These are phyloP conservation scores for Lordiphosa fenestrarum DNA, from an alignment of 2,888 invertebrate species.

Conservation along the genomic window DNA sequence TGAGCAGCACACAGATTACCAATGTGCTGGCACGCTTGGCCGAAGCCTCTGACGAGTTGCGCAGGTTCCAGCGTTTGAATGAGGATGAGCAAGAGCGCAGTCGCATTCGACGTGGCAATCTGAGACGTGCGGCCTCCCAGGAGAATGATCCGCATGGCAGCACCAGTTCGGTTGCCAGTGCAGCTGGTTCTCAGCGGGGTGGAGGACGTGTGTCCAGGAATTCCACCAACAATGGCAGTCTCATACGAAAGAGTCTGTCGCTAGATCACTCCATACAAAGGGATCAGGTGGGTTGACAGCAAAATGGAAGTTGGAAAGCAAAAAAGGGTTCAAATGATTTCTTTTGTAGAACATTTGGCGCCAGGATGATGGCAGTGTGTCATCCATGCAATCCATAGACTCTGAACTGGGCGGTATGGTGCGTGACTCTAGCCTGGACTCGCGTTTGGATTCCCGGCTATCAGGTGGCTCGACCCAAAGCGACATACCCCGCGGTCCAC, in stretches of 20 bases:
- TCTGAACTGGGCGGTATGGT: constrained; percentile 85
- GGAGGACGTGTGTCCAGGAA: constrained; percentile 74
- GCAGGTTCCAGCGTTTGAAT: constrained; percentile 81
- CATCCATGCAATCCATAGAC: constrained; percentile 90
- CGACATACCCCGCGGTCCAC: constrained; percentile 86
- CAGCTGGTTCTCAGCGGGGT: constrained; percentile 76
- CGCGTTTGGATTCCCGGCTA: constrained; percentile 87
- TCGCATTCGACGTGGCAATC: constrained; percentile 79
- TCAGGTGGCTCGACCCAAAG: constrained; percentile 93
- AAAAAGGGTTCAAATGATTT: neutral
- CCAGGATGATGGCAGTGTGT: constrained; percentile 90
- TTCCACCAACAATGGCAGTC: constrained; percentile 81
- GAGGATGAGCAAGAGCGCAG: constrained; percentile 82
- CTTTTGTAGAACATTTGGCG: constrained; percentile 87
- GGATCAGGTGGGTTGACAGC: constrained; percentile 77
- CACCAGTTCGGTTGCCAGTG: constrained; percentile 75
- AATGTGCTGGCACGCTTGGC: constrained; percentile 83
- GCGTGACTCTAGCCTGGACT: constrained; percentile 85
- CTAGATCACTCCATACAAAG: constrained; percentile 84
- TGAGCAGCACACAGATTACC: constrained; percentile 74
- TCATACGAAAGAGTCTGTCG: constrained; percentile 87
- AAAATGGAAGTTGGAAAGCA: too few relatives aligned
- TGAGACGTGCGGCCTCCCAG: constrained; percentile 83
- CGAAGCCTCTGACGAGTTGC: constrained; percentile 87
- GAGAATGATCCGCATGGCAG: constrained; percentile 84